Base-by-base conservation (phyloP, 2,888 invertebrate species). In the Lagria hirta region DNA sequence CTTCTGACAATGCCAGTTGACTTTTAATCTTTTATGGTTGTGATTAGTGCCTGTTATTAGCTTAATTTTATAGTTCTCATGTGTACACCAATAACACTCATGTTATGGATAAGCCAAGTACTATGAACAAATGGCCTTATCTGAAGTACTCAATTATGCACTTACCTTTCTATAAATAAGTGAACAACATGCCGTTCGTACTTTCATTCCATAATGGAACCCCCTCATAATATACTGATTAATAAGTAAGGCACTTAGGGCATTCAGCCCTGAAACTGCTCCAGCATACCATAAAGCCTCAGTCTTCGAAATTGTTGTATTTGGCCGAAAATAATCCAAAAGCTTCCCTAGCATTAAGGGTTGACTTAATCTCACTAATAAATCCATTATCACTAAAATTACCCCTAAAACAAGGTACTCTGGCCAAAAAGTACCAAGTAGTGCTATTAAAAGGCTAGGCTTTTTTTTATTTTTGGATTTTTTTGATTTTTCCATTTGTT, bases 121-220 rank as follows among this genome's bases (percentile, higher is more conserved):
- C n/a, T 18, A 18, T 18, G 18, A n/a, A n/a, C n/a, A n/a, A n/a
- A n/a, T n/a, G n/a, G n/a, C n/a, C n/a, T n/a, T n/a, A n/a, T n/a
- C 20, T 6, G 5, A 18, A 18, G n/a, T 5, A 18, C 20, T 24
- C 10, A 6, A 24, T 24, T 24, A 7, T 7, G 24, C 5, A 24
- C 3, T 16, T 70, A 90, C 90, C 82, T 94, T 94, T 74, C 88
- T 81, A 64, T 89, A 92, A 41, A 94, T 80, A 7, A 93, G 73
- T 2, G 89, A 86, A 64, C 90, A 89, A 34, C 86, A 83, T 0
- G 91, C 88, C 1, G 90, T 81, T 53, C 92, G 77, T 35, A 90
- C 79, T 71, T 83, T 80, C 82, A 90, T 86, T 15, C 92, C 92
- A 27, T 86, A 79, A 61, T 87, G 84, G 58, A 83, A 83, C 3